Evolutionary conservation across 2,797 vertebrate species (phyloP), one percentile per base, ranked within the genome.

Genomic region (Alfaro cultratus): DNA sequence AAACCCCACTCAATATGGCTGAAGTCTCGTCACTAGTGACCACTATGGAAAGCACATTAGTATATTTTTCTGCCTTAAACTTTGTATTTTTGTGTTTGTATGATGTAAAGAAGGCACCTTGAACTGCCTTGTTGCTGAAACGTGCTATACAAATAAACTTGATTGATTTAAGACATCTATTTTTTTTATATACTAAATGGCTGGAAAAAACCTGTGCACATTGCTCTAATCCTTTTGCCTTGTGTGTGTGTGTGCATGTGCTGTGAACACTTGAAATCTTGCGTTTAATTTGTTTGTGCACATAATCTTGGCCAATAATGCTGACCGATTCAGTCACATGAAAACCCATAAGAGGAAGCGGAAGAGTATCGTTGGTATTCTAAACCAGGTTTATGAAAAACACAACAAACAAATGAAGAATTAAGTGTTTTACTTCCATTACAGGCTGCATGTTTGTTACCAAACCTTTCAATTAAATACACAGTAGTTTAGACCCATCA

Each of bases 391-490:
- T 36, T 9, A 23, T 47, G 16, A 23, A 47, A 49, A 47, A 76
- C 4, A 26, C 13, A 76, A 51, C 83, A 15, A 75, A 34, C 47
- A 82, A 53, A 71, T 46, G 71, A 81, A 76, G 73, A 88, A 80
- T 89, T 85, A 77, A 77, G 86, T 51, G 29, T 82, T 92, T 93
- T 91, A 94, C 13, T 91, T 86, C 71, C 72, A 75, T 86, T 77
- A 83, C 43, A 79, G 80, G 81, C 80, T 85, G 70, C 75, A 81
- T 78, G 75, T 85, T 88, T 86, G 83, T 87, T 86, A 93, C 94
- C 91, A 92, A 92, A 89, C 87, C 67, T 76, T 85, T 85, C 80
- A 83, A 87, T 87, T 88, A 87, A 93, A 92, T 93, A 88, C 93
- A 93, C 93, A 94, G 85, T 83, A 94, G 85, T 83, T 80, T 78